Evolutionary conservation across 92 coral and sea anemone species (phyloP), one percentile per base, ranked within the genome.

Genomic region (Micromussa lordhowensis): DNA sequence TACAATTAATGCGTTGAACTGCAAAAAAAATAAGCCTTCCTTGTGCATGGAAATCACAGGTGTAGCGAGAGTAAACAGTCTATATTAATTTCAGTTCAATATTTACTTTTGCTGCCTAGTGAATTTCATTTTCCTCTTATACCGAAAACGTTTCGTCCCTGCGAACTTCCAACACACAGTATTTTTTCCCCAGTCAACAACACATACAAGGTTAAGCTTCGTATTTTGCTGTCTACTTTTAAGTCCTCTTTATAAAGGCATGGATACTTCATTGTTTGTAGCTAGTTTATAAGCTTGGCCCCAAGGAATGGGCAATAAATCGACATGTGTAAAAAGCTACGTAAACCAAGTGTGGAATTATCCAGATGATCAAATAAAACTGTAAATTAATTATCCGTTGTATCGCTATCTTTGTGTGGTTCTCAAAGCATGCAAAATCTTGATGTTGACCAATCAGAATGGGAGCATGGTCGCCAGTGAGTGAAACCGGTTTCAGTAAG

Each of bases 361-460:
- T 30, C 31, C 79, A 74, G 87, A 19, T 84, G 87, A 34, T 10
- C 69, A 73, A 84, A 84, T 38, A 35, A 84, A 7, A 35, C 1
- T 57, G 14, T 31, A 70, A 53, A 31, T 30, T 55, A 73, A 53
- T 83, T 51, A 51, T 71, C 34, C 30, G 24, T 71, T 24, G 49
- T 31, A 30, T 69, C 36, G 14, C 36, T 17, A 29, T 69, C 19
- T 5, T 0, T 31, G 21, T 2, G 14, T 71, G 22, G 0, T 71
- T 71, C n/a, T 16, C 77, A 31, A 2, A 4, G 69, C 30, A 24
- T 59, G 22, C 3, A 28, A 63, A 63, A 58, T 22, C n/a, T 63
- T 7, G 0, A 10, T 63, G 13, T 63, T 63, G 30, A n/a, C 30
- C 69, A 63, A n/a, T 24, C 1, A n/a, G 30, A 6, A 63, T n/a